These are phyloP conservation scores for Tachina grossa DNA, from an alignment of 2,888 invertebrate species.

Conservation along the genomic window DNA sequence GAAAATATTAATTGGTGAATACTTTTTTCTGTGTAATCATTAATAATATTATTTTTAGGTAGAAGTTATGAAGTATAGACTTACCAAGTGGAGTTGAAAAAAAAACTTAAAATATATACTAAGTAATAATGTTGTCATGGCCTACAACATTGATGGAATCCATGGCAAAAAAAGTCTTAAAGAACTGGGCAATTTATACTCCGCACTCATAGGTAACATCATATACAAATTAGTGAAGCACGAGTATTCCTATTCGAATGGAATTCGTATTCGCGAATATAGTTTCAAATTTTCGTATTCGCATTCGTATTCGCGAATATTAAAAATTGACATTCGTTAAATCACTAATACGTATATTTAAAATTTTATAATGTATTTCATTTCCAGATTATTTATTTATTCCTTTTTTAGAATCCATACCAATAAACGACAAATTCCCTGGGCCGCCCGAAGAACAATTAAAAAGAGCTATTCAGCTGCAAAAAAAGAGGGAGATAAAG, in stretches of 20 bases:
- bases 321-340: too few relatives aligned
- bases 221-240: too few relatives aligned
- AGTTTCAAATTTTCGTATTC: too few relatives aligned
- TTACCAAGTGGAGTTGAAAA: constrained; percentile 8
- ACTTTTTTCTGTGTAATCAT: too few relatives aligned
- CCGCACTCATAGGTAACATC: constrained; percentile 22
- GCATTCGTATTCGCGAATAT: too few relatives aligned
- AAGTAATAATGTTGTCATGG: not conserved
- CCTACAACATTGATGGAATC: constrained; percentile 11
- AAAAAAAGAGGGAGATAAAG: constrained; percentile 19
- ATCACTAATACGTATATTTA: too few relatives aligned
- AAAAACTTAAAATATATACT: not conserved
- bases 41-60: not conserved
- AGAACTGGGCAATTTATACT: not conserved
- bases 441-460: constrained; percentile 30
- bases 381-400: constrained; percentile 4
- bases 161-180: constrained; percentile 17
- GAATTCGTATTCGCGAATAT: too few relatives aligned
- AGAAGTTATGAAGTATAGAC: not conserved
- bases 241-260: too few relatives aligned
- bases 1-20: too few relatives aligned
- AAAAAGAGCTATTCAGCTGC: constrained; percentile 20
- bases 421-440: constrained; percentile 14
- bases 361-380: constrained; percentile 6
- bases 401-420: constrained; percentile 23